Base-by-base conservation (phyloP, 2,113 vertebrate species). In the Euleptes europaea region DNA sequence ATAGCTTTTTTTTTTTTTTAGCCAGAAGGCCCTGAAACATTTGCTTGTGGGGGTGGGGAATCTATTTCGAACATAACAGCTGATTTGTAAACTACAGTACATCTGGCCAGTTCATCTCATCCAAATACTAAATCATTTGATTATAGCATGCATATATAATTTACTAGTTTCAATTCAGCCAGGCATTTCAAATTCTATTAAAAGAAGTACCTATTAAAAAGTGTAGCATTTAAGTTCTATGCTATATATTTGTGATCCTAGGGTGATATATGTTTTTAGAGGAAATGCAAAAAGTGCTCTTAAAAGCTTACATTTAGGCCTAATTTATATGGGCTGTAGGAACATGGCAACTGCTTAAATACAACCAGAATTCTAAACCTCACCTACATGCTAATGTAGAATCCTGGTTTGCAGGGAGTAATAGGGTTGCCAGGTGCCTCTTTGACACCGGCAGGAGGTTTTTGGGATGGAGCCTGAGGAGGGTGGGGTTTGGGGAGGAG, bases 1-100 rank as follows among this genome's bases (percentile, higher is more conserved):
- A 88, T 84, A 84, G 5, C 78, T 91, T 60, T 47, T 47, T 47
- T 47, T 44, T 80, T 82, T 91, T 51, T 80, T 93, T 79, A 88
- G 38, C 81, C 72, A 84, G 89, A 67, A 73, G 83, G 78, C 13
- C 10, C n/a, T 65, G 11, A 83, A 80, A 86, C 85, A 67, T 31
- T 78, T 78, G 83, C 33, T 17, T 23, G 21, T 23, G 21, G 60
- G 47, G 9, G 72, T 83, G 84, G 23, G 86, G 85, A 88, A 92
- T 86, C 74, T 75, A 65, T 35, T 88, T 54, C 79, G 60, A 82
- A 0, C 80, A 82, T 84, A 87, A 79, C 84, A 89, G 71, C 1
- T 92, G 38, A 7, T 49, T 57, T 83, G 33, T 76, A 7, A 66
- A 92, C 72, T 0, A 0, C 82, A 51, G 76, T 31, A 77, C 11